Percentiles rank a stretch among this genome's conserved stretches.
phyloP scores from a whole-genome alignment of 2,113 vertebrate species.

The Dipodomys ordii region DNA sequence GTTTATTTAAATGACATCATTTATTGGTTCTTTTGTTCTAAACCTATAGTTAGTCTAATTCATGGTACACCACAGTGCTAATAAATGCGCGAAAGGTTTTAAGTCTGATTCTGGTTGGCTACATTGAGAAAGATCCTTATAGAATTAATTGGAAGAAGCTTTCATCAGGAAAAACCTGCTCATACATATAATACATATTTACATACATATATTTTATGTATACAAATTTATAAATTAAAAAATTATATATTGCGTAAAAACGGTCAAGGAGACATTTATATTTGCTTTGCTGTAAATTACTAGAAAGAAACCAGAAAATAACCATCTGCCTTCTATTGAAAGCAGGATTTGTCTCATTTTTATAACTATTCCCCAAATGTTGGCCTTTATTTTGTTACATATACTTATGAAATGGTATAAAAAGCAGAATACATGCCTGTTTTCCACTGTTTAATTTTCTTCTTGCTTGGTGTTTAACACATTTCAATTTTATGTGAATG shows the following conservation, averaged over 20 bases:
- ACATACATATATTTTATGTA: too few relatives aligned
- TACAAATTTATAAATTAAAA: background rate
- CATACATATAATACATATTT: too few relatives aligned
- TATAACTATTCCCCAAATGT: background rate
- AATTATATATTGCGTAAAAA: background rate
- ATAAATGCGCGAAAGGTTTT: background rate
- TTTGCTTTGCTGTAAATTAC: background rate
- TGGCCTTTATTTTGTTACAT: background rate
- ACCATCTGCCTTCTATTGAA: rapidly evolving
- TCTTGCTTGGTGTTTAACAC: background rate
- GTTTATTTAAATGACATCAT: background rate
- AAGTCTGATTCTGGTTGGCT: background rate
- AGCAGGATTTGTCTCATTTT: background rate
- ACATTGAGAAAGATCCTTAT: background rate
- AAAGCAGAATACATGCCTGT: background rate
- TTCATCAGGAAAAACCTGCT: too few relatives aligned
- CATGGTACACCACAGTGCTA: background rate
- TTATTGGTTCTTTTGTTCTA: background rate
- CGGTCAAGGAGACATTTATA: background rate
- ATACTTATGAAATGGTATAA: background rate
- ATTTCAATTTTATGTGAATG: background rate
- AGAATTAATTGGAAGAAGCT: background rate
- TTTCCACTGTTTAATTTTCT: background rate
- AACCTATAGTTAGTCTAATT: background rate
- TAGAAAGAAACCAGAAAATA: background rate